A percentile compares a stretch with the other conserved stretches of the same genome.
These are phyloP conservation scores for Phycodurus eques DNA, from an alignment of 2,113 vertebrate genomes.

Conservation along the genomic window DNA sequence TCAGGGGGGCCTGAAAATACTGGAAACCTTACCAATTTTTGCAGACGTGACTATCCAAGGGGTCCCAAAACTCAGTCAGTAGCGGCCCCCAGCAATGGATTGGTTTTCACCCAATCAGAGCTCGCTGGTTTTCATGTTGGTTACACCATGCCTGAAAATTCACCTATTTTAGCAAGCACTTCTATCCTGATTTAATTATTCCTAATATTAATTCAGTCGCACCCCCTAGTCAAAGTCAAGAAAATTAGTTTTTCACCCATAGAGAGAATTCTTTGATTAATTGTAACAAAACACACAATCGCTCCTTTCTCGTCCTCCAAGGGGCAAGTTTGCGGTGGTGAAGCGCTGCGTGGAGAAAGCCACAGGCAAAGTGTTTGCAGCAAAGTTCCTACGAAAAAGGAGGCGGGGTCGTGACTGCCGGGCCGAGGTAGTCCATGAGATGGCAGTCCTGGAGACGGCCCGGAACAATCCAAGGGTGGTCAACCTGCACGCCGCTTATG, in stretches of 20 bases:
- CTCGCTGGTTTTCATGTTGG: no score
- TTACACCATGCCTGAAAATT: no score
- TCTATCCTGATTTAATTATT: background rate
- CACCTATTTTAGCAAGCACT: no score
- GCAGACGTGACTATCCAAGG: no score
- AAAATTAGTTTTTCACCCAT: background rate
- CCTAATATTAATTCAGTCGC: background rate
- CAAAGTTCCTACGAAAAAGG: conserved; percentile 92
- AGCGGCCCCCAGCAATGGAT: no score
- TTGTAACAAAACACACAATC: background rate
- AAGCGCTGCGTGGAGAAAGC: conserved; percentile 87
- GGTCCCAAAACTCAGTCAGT: no score
- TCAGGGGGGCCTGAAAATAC: no score
- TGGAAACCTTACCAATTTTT: no score
- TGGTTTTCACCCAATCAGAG: no score
- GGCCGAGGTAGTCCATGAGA: conserved; percentile 89
- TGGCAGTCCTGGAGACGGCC: conserved; percentile 87
- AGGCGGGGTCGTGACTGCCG: conserved; percentile 90
- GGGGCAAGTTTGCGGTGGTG: conserved; percentile 93
- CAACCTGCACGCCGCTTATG: conserved; percentile 88
- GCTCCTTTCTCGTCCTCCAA: conserved; percentile 30
- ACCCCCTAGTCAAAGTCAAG: background rate
- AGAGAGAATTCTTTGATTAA: no score
- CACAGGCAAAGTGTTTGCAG: conserved; percentile 88
- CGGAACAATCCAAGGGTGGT: conserved; percentile 82